These are phyloP conservation scores for Tipula helvola DNA, from an alignment of 2,888 invertebrate genomes.

Conservation along the genomic window DNA sequence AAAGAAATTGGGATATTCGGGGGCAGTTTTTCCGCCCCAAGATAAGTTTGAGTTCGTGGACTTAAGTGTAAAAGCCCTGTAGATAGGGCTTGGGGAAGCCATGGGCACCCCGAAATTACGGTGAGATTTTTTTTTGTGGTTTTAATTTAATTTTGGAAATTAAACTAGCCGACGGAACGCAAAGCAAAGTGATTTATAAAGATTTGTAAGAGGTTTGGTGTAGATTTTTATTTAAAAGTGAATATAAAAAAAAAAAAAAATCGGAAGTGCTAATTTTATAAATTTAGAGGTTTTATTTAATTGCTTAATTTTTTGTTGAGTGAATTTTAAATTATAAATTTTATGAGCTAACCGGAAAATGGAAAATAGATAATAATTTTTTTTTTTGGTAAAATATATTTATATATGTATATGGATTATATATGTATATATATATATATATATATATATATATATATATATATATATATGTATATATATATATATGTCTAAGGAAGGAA, in stretches of 20 bases:
- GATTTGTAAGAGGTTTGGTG: background rate
- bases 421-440: background rate
- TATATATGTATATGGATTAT: background rate
- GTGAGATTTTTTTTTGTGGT: conserved; percentile 4
- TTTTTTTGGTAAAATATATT: background rate
- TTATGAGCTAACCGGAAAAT: background rate
- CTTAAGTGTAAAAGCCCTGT: background rate
- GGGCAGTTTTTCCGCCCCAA: background rate
- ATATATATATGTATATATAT: background rate
- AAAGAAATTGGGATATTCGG: background rate
- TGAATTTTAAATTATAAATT: background rate
- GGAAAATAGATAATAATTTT: background rate
- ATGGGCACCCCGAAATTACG: conserved; percentile 8
- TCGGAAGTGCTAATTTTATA: background rate
- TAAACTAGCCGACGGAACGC: background rate
- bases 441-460: background rate
- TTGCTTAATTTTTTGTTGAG: background rate
- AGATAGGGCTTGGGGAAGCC: conserved; percentile 8
- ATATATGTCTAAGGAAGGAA: background rate
- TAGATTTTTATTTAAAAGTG: background rate
- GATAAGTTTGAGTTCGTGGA: background rate
- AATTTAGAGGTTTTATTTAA: background rate
- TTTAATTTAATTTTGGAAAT: background rate
- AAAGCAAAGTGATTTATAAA: background rate
- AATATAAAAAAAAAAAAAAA: background rate